Evolutionary conservation across 37 sponge, comb jelly and placozoan genomes (phyloP).

Genomic region (Hexactinellida sp.): DNA sequence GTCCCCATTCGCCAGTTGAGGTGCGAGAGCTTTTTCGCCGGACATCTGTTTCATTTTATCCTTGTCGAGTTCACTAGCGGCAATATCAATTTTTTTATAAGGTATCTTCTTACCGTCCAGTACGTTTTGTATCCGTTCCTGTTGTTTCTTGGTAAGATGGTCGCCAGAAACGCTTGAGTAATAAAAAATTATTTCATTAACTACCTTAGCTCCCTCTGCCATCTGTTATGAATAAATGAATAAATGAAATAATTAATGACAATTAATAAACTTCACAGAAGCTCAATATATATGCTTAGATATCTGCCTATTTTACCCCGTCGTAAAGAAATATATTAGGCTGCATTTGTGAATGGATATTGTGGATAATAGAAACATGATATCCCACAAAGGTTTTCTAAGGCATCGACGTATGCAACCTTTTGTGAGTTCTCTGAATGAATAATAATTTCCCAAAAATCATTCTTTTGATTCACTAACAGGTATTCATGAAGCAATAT

Average conservation of each 20-base stretch:
- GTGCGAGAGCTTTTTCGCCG: constrained; percentile 60
- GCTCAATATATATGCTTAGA: background rate
- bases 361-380: too few relatives aligned
- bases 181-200: constrained; percentile 29
- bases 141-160: constrained; percentile 66
- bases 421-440: too few relatives aligned
- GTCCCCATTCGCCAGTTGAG: constrained; percentile 60
- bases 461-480: too few relatives aligned
- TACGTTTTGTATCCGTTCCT: constrained; percentile 68
- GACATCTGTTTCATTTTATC: constrained; percentile 52
- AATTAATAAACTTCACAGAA: background rate
- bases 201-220: constrained; percentile 13
- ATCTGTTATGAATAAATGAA: background rate
- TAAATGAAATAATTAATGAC: background rate
- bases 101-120: constrained; percentile 50
- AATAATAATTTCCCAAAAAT: too few relatives aligned
- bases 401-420: too few relatives aligned
- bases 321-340: too few relatives aligned
- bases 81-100: constrained; percentile 47
- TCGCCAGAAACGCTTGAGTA: constrained; percentile 48
- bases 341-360: too few relatives aligned
- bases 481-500: too few relatives aligned
- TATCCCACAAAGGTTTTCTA: too few relatives aligned
- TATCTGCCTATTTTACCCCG: background rate
- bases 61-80: constrained; percentile 47